Conservation (phyloP, 2,888 invertebrate species). For the Alviniconcha strummeri region DNA sequence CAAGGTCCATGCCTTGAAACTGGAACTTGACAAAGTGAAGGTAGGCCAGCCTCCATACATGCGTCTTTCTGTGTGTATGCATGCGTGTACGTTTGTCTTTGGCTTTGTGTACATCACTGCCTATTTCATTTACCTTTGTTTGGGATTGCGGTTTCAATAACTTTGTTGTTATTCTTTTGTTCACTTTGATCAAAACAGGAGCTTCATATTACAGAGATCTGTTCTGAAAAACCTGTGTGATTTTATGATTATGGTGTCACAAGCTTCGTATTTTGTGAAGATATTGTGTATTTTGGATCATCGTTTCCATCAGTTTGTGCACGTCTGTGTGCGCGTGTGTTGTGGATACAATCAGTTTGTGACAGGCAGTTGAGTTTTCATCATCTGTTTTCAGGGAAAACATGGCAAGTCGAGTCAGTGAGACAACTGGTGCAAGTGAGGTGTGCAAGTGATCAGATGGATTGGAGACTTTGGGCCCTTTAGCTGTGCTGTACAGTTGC, state of each 20-base stretch:
- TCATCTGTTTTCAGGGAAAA: conserved; percentile 8
- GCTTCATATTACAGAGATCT: not conserved
- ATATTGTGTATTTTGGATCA: too few species aligned
- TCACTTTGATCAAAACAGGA: not conserved
- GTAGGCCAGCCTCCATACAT: conserved; percentile 46
- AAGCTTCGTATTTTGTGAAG: too few species aligned
- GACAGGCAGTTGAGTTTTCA: too few species aligned
- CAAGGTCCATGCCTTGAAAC: conserved; percentile 77
- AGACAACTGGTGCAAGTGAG: not conserved
- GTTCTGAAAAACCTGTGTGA: not conserved
- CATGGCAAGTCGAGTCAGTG: not conserved
- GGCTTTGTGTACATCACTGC: not conserved
- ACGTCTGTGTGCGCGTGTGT: not conserved
- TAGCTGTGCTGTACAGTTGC: not conserved
- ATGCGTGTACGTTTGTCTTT: not conserved
- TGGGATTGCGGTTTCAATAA: not conserved
- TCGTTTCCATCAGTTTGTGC: not conserved
- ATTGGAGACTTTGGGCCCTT: too few species aligned
- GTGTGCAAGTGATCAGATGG: not conserved
- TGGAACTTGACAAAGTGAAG: conserved; percentile 77
- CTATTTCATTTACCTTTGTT: too few species aligned
- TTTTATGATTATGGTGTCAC: not conserved
- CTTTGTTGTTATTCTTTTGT: not conserved
- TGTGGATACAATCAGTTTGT: too few species aligned
- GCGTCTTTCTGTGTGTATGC: not conserved